Evolutionary conservation across 2,797 vertebrate genomes (phyloP).

Genomic region (Luscinia luscinia): DNA sequence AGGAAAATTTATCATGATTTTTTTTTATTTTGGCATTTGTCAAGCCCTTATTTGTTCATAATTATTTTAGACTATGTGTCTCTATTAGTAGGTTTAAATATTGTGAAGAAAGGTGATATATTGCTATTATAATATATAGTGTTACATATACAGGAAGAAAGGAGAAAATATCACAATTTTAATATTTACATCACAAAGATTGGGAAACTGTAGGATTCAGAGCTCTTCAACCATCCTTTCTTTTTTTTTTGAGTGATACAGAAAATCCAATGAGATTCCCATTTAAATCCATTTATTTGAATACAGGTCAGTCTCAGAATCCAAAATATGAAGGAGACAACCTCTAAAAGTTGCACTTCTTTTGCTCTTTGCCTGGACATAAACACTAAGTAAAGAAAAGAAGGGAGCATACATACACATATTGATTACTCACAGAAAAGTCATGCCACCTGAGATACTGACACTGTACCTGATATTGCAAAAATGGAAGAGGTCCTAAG

Average conservation of each 20-base stretch:
- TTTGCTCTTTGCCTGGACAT: background rate
- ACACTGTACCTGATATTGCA: background rate
- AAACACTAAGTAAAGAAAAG: background rate
- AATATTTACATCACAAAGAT: background rate
- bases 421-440: background rate
- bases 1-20: background rate
- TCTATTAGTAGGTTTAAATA: background rate
- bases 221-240: background rate
- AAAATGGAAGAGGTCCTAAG: background rate
- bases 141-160: background rate
- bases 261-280: background rate
- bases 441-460: background rate
- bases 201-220: background rate
- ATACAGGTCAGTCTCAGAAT: background rate
- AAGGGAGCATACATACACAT: rapidly evolving
- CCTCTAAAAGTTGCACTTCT: background rate
- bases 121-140: background rate
- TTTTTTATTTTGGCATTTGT: background rate
- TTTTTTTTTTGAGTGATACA: background rate
- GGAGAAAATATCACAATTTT: background rate
- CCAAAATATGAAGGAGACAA: background rate
- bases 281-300: background rate
- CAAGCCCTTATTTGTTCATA: background rate
- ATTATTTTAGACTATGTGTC: background rate
- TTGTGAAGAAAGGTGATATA: background rate